Conservation (phyloP, 1,140 invertebrate genomes). For the Papilio xuthus region DNA sequence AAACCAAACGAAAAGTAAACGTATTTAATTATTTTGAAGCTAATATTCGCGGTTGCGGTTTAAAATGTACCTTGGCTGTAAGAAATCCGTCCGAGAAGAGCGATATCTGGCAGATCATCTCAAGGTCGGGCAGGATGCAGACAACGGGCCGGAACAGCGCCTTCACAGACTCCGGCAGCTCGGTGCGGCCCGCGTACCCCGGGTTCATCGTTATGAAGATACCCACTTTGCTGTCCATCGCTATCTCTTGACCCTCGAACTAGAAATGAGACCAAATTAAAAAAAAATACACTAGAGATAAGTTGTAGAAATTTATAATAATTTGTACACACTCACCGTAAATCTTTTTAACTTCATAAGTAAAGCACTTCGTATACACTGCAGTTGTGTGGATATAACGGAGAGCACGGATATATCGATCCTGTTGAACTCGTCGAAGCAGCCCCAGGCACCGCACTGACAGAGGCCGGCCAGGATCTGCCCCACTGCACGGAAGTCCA, state of each 20-base stretch:
- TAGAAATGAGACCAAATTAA: constrained; percentile 64
- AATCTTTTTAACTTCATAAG: constrained; percentile 88
- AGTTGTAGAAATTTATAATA: not conserved
- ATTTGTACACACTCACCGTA: constrained; percentile 79
- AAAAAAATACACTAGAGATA: not conserved
- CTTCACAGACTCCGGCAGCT: constrained; percentile 95
- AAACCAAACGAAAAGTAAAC: no score
- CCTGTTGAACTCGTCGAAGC: constrained; percentile 96
- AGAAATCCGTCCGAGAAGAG: constrained; percentile 95
- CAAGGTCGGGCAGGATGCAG: constrained; percentile 93
- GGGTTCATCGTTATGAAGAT: constrained; percentile 98
- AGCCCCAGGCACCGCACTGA: constrained; percentile 92
- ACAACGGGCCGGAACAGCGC: constrained; percentile 94
- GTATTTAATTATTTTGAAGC: no score
- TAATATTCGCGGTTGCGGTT: no score
- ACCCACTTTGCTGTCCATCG: constrained; percentile 91
- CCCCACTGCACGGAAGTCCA: constrained; percentile 93
- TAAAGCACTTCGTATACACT: constrained; percentile 92
- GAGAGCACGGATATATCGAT: constrained; percentile 95
- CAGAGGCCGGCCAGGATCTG: constrained; percentile 92
- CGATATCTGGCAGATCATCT: constrained; percentile 95
- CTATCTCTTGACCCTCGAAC: constrained; percentile 93
- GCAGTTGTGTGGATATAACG: constrained; percentile 94
- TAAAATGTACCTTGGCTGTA: constrained; percentile 86
- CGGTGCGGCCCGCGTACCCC: constrained; percentile 93